Evolutionary conservation across 1,140 invertebrate genomes (phyloP).

Genomic region (Mercenaria mercenaria): DNA sequence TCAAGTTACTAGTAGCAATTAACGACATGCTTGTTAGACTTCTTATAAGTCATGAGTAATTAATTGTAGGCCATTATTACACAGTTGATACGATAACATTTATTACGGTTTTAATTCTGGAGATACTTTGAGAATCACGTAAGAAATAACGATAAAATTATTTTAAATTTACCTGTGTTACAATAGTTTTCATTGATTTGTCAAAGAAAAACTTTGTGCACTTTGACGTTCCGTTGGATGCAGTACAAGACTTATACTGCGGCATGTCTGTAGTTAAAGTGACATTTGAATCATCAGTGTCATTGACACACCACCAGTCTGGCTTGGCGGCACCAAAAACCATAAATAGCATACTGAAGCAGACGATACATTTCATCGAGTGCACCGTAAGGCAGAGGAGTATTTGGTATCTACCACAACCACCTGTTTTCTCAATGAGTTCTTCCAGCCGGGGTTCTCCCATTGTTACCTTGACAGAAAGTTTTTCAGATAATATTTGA

Average conservation of each 20-base stretch:
- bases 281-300: not conserved
- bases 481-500: too few relatives aligned
- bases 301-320: constrained; percentile 37
- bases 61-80: too few relatives aligned
- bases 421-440: constrained; percentile 6
- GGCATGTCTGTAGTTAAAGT: not conserved
- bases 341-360: constrained; percentile 35
- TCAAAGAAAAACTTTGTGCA: constrained; percentile 6
- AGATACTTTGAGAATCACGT: too few relatives aligned
- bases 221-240: not conserved
- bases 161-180: not conserved
- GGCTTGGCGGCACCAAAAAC: constrained; percentile 22
- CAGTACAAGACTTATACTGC: constrained; percentile 24
- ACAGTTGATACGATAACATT: too few relatives aligned
- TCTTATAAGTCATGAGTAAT: too few relatives aligned
- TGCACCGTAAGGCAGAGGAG: not conserved
- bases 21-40: too few relatives aligned
- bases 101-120: too few relatives aligned
- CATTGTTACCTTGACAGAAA: not conserved
- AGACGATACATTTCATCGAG: constrained; percentile 10
- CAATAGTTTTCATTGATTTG: constrained; percentile 25
- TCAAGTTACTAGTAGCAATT: too few relatives aligned
- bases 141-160: too few relatives aligned
- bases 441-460: not conserved
- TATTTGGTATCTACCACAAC: constrained; percentile 42